These are phyloP conservation scores for Meiosimyza decipiens DNA, from an alignment of 2,888 invertebrate species.

Conservation along the genomic window DNA sequence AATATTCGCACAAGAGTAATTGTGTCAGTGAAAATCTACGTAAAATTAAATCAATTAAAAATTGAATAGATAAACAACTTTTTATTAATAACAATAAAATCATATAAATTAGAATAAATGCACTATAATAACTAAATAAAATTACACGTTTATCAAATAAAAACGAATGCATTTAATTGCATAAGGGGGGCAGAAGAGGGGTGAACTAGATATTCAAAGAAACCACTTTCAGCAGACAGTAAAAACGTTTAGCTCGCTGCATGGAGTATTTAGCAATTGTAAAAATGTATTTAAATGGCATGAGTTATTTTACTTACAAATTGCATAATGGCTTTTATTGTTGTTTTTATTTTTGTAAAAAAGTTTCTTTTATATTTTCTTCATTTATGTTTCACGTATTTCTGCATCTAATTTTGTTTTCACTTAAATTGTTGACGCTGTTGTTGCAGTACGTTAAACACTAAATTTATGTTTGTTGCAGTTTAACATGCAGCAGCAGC, in stretches of 20 bases:
- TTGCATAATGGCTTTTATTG: conserved; percentile 10
- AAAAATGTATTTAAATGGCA: neutral
- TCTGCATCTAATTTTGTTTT: conserved; percentile 12
- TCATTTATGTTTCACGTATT: too few species aligned
- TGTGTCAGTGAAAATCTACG: conserved; percentile 53
- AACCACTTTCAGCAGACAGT: neutral
- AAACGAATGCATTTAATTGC: conserved; percentile 13
- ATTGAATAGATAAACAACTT: conserved; percentile 30
- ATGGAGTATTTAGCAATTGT: neutral
- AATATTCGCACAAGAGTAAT: conserved; percentile 32
- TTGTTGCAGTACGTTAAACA: too few species aligned
- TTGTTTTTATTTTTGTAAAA: too few species aligned
- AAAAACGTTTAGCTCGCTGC: too few species aligned
- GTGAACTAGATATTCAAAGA: neutral
- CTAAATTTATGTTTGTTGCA: too few species aligned
- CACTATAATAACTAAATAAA: too few species aligned
- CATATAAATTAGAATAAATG: conserved; percentile 5
- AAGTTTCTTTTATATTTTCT: neutral
- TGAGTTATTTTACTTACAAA: conserved; percentile 5
- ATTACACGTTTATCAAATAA: neutral
- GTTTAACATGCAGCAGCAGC: too few species aligned
- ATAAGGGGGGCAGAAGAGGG: neutral
- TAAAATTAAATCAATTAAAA: conserved; percentile 21
- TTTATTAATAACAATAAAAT: conserved; percentile 3
- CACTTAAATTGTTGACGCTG: conserved; percentile 9